Base-by-base conservation (phyloP, 2,797 vertebrate genomes). In the Onychomys arenicola region DNA sequence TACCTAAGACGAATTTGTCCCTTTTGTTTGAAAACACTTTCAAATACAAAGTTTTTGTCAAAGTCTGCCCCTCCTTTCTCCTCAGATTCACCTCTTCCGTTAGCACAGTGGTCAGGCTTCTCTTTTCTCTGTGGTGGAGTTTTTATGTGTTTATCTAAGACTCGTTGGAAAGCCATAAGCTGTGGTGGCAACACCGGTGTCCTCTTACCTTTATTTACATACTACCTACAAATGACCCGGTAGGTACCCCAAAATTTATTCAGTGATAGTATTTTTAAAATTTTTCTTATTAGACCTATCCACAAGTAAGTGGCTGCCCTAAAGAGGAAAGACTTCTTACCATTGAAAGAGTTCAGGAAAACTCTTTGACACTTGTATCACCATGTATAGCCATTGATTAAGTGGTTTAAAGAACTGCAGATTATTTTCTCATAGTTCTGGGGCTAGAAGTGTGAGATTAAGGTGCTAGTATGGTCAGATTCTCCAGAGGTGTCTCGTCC, bases 11-110 rank as follows among this genome's bases (percentile, higher is more conserved):
- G 88, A 69, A 49, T 88, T 59, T 83, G 9, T 69, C 34, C 83
- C 2, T 92, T 90, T 89, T 67, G 46, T 86, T 89, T 85, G 43
- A 81, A 77, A 69, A 75, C n/a, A 67, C 43, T 85, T 95, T 75
- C 55, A 92, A 43, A 75, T 63, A 11, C 69, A 23, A 92, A 34
- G 29, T 61, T 93, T 96, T 29, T 23, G 57, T 16, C 46, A 65
- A 69, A 25, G 11, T 65, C 40, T 71, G 6, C 25, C 49, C 67
- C 10, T 57, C 7, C 57, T 83, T 80, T 89, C 49, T 57, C 78
- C 29, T 91, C 25, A 73, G 4, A 63, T 55, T 67, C 69, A 5
- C 49, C 34, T 93, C 37, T 81, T 80, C 13, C 17, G 6, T 95
- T n/a, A 76, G 8, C 71, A 87, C n/a, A n/a, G 21, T 23, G 49